Conservation (phyloP, 2,797 vertebrate genomes). For the Sebastiscus albofasciatus region DNA sequence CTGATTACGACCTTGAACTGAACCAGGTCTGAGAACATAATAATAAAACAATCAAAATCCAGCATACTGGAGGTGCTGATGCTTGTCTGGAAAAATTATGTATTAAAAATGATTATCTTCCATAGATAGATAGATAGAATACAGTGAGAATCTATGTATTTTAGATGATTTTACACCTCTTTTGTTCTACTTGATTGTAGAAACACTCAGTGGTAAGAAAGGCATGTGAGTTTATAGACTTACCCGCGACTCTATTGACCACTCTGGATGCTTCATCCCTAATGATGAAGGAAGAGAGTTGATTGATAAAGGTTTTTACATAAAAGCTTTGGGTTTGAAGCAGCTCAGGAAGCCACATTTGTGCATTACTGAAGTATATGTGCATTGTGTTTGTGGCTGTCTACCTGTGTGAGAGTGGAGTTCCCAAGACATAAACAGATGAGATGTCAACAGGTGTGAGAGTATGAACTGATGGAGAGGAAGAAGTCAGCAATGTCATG, state of each 20-base stretch:
- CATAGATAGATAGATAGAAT: background rate
- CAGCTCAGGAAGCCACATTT: background rate
- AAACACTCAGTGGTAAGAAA: background rate
- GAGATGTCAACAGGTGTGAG: constrained; percentile 70
- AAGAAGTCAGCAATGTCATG: background rate
- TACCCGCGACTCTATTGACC: constrained; percentile 73
- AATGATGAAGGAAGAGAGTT: constrained; percentile 11
- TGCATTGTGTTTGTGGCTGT: background rate
- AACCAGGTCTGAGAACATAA: background rate
- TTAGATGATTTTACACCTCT: background rate
- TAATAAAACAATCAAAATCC: background rate
- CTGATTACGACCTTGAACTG: constrained; percentile 16
- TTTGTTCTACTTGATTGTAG: background rate
- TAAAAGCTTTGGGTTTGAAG: background rate
- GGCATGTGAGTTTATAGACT: constrained; percentile 15
- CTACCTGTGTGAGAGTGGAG: constrained; percentile 66
- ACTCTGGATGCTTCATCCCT: constrained; percentile 69
- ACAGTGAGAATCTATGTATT: background rate
- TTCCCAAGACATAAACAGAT: constrained; percentile 62
- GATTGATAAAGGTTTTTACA: background rate
- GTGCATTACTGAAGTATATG: background rate
- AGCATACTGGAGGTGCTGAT: background rate
- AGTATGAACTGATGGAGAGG: constrained; percentile 64
- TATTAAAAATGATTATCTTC: background rate
- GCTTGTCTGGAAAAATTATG: background rate